Base-by-base conservation (phyloP, 2,888 invertebrate species). In the Holacanthella duospinosa region DNA sequence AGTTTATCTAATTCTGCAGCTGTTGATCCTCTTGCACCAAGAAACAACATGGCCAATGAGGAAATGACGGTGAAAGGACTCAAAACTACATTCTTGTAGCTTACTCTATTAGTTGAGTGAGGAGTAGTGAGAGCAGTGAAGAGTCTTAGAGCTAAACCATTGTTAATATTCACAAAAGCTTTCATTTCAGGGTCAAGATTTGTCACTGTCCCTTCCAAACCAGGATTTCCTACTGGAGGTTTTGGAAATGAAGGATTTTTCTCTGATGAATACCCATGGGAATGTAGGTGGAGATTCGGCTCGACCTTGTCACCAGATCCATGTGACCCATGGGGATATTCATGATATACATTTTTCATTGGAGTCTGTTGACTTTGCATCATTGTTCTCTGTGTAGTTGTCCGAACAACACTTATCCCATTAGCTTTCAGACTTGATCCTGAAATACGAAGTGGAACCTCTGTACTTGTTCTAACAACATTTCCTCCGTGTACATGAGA, bases 1-100 rank as follows among this genome's bases (percentile, higher is more conserved):
- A 92, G 84, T 74, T 90, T 89, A 75, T 92, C 91, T 87, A 93
- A 89, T 80, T 91, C 89, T 0, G 88, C 89, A 0, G 92, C 91
- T 0, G 92, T 92, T 1, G 88, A 84, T 1, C 91, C 91, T 69
- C 88, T 82, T 0, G 92, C 90, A 0, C 91, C 91, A 73, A 92
- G 81, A 76, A 91, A 92, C 65, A 92, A 86, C 91, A 92, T 91
- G 0, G 90, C 89, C n/a, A 92, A 77, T 78, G 89, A 83, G 1
- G 91, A 90, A 1, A 88, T 88, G 62, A 89, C 82, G 0, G 90
- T 89, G 74, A 90, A 92, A 0, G 91, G 91, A 0, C 90, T 90
- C 24, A 91, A 77, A 12, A 89, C 85, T 70, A 91, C 81, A 71
- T 89, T 90, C 74, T 90, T 80, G 59, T 3, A 76, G 69, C 12